phyloP scores from a whole-genome alignment of 2,113 vertebrate genomes.

The Serilophus lunatus region DNA sequence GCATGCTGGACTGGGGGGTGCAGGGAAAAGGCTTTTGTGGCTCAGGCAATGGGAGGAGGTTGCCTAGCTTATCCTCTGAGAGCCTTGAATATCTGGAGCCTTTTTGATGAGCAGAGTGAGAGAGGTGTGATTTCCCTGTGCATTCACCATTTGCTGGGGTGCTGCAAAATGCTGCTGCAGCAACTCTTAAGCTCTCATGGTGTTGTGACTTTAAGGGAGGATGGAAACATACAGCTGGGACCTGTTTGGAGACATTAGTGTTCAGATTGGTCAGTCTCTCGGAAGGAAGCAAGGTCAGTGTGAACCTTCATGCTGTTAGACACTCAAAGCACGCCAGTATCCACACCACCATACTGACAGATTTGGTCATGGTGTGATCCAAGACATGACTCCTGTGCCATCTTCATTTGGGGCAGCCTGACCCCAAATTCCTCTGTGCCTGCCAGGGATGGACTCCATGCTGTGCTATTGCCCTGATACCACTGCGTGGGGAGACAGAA shows the following conservation, averaged over 20 bases:
- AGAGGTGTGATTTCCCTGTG: not conserved
- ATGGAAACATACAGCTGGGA: not conserved
- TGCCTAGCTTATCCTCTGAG: not conserved
- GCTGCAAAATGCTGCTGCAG: not conserved
- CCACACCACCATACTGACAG: not conserved
- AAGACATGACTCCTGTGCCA: not conserved
- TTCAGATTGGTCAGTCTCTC: not conserved
- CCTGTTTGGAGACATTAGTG: not conserved
- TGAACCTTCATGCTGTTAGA: not conserved
- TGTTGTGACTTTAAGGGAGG: not conserved
- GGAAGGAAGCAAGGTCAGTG: not conserved
- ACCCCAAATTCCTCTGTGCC: not conserved
- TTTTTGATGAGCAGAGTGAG: not conserved
- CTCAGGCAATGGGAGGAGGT: not conserved
- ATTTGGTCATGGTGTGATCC: not conserved
- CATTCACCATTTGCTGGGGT: not conserved
- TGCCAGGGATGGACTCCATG: not conserved
- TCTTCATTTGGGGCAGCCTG: not conserved
- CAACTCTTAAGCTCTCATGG: rapidly evolving
- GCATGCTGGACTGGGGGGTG: not conserved
- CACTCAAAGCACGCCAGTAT: not conserved
- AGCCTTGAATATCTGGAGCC: not conserved
- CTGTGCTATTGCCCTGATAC: not conserved
- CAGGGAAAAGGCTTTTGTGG: not conserved
- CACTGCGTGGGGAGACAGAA: not conserved